Evolutionary conservation across 2,888 invertebrate species (phyloP).

Genomic region (Agapostemon virescens): DNA sequence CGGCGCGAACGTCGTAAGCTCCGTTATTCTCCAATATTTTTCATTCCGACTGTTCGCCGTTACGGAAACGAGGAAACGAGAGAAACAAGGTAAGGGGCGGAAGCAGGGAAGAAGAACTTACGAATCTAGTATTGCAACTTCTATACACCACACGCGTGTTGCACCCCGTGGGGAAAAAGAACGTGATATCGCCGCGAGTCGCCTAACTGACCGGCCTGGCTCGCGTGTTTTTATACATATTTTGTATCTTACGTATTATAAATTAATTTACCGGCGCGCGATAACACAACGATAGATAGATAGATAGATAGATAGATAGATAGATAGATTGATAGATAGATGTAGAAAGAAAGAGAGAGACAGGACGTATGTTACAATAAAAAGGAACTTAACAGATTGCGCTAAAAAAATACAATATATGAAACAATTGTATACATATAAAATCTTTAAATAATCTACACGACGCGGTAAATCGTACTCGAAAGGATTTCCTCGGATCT

Average conservation of each 20-base stretch:
- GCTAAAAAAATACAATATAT: constrained; percentile 77
- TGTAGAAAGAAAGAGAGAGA: neutral
- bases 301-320: neutral
- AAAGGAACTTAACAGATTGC: constrained; percentile 74
- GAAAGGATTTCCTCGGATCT: constrained; percentile 48
- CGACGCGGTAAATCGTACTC: constrained; percentile 65
- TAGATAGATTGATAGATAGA: neutral
- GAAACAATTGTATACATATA: constrained; percentile 77
- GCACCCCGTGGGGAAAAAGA: constrained; percentile 27
- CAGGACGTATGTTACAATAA: constrained; percentile 70
- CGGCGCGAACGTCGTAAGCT: neutral
- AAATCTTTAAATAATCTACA: constrained; percentile 75
- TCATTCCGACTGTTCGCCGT: neutral
- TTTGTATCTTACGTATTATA: constrained; percentile 46
- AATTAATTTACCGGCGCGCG: constrained; percentile 64
- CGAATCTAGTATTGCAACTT: constrained; percentile 76
- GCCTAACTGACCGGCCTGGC: constrained; percentile 11
- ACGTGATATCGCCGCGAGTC: constrained; percentile 33
- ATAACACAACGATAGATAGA: constrained; percentile 60
- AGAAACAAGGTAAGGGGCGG: neutral
- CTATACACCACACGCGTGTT: constrained; percentile 55
- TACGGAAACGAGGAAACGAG: neutral
- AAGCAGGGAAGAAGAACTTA: constrained; percentile 58
- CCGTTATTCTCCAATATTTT: too few relatives aligned
- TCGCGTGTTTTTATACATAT: constrained; percentile 27